Percentiles rank a stretch among this genome's conserved stretches.
These are phyloP conservation scores for Lagria hirta DNA, from an alignment of 2,888 invertebrate species.

Conservation along the genomic window DNA sequence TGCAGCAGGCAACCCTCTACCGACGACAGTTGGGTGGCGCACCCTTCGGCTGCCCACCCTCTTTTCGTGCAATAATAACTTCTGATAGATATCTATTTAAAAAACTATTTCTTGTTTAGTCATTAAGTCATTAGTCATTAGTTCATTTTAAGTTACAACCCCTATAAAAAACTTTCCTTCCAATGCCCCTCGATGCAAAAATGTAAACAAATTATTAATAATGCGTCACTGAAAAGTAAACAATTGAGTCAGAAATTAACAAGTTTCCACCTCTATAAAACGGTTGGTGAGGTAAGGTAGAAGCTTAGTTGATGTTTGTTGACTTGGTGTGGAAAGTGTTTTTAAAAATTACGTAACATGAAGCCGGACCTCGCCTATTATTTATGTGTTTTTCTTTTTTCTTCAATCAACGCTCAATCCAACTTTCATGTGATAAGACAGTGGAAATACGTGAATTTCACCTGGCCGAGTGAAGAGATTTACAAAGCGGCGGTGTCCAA, in stretches of 20 bases:
- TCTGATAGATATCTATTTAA: no score
- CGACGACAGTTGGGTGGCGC: no score
- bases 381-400: slow-evolving; percentile 2
- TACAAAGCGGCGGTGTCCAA: slow-evolving; percentile 59
- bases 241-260: slow-evolving; percentile 30
- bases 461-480: slow-evolving; percentile 63
- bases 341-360: no score
- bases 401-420: slow-evolving; percentile 1
- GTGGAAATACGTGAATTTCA: slow-evolving; percentile 71
- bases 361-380: slow-evolving; percentile 10
- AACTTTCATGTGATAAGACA: slow-evolving; percentile 69
- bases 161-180: no score
- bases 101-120: no score
- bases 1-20: no score
- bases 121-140: no score
- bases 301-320: slow-evolving; percentile 23
- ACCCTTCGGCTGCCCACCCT: no score
- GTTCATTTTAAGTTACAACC: no score
- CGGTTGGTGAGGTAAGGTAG: slow-evolving; percentile 6
- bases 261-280: slow-evolving; percentile 25
- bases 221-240: slow-evolving; percentile 13
- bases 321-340: slow-evolving; percentile 5
- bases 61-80: no score
- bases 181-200: no score
- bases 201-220: no score